Evolutionary conservation across 2,888 invertebrate genomes (phyloP).

Genomic region (Plutella xylostella): DNA sequence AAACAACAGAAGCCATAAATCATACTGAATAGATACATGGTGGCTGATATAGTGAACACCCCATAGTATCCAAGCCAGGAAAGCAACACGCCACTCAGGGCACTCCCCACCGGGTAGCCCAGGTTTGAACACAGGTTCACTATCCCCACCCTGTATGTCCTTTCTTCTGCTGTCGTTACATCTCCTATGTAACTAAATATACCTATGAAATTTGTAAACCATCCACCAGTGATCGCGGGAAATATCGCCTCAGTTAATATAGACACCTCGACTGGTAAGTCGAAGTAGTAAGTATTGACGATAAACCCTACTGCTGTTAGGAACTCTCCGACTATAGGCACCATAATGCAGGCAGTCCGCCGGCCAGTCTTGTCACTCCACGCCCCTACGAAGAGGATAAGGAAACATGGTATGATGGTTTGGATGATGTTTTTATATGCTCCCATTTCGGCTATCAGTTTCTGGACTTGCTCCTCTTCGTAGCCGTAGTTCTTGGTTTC

Average conservation of each 20-base stretch:
- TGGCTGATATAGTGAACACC: constrained; percentile 79
- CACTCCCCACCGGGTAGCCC: constrained; percentile 89
- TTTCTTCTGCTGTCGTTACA: constrained; percentile 81
- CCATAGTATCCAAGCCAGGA: constrained; percentile 84
- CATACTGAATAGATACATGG: constrained; percentile 78
- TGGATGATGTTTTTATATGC: constrained; percentile 89
- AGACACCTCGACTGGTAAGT: constrained; percentile 82
- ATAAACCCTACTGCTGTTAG: constrained; percentile 81
- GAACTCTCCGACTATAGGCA: constrained; percentile 85
- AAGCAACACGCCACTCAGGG: constrained; percentile 82
- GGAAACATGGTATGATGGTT: constrained; percentile 81
- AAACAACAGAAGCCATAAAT: constrained; percentile 78
- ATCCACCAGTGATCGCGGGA: constrained; percentile 85
- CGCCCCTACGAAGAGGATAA: constrained; percentile 86
- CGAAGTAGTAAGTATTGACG: constrained; percentile 82
- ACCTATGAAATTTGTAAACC: constrained; percentile 90
- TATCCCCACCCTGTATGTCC: constrained; percentile 87
- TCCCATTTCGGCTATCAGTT: constrained; percentile 79
- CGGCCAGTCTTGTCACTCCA: constrained; percentile 79
- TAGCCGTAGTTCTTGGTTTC: constrained; percentile 72
- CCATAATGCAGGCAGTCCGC: constrained; percentile 82
- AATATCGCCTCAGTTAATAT: constrained; percentile 83
- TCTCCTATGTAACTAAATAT: constrained; percentile 91
- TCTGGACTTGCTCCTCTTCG: constrained; percentile 75
- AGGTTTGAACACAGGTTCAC: constrained; percentile 89